Base-by-base conservation (phyloP, 2,888 invertebrate genomes). In the Torymus texanus region DNA sequence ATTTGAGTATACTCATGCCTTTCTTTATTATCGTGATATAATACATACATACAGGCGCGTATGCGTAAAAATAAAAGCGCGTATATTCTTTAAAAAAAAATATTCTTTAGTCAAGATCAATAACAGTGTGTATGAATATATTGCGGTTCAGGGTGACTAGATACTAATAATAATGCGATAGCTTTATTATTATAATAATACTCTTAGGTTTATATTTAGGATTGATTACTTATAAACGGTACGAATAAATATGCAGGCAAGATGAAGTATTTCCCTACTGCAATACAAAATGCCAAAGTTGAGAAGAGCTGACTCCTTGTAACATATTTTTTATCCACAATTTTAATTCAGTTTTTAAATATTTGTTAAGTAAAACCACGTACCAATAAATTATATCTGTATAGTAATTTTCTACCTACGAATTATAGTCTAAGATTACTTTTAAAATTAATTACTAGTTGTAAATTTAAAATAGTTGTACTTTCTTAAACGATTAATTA, bases 231-330 rank as follows among this genome's bases (percentile, higher is more conserved):
- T 82, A 83, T 78, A 65, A 81, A 71, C 66, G 76, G 68, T 82
- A 83, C 82, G 65, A 79, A 56, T 75, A 81, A 84, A 79, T 80
- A 83, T 82, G 83, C 84, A 84, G 82, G 77, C 81, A 83, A 65
- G 73, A 65, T 58, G 24, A 75, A 63, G 78, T 76, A 76, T 84
- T 85, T 84, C 85, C 86, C 83, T 85, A 86, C 85, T 86, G 87
- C 87, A 88, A 87, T 87, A 87, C 79, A 82, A 85, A 85, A 88
- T 88, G 87, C 88, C 88, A 88, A 88, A 88, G 88, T 84, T 84
- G 84, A 83, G 78, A 84, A 82, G 84, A 84, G 80, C 82, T 81
- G 80, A 83, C 82, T 83, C 81, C 82, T 70, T 86, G 83, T 86
- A 84, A 83, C 80, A 84, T 84, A 84, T 85, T 84, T 83, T 82